Conservation (phyloP, 2,113 vertebrate species). For the Forbesichthys agassizii region DNA sequence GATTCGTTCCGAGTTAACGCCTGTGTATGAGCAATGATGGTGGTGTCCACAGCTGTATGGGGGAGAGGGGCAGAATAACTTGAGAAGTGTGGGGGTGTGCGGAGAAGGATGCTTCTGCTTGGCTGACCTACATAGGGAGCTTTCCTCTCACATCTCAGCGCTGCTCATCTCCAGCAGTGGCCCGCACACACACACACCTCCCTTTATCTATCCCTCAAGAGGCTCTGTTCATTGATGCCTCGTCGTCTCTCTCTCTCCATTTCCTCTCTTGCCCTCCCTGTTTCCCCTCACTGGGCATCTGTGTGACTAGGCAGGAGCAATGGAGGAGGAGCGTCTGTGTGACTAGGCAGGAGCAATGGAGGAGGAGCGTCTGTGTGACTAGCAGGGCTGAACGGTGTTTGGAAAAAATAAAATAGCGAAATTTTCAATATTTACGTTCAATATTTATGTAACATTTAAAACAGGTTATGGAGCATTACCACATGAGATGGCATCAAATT, state of each 20-base stretch:
- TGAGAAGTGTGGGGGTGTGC: constrained; percentile 76
- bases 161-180: constrained; percentile 71
- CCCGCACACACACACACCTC: constrained; percentile 39
- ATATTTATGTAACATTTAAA: too few species aligned
- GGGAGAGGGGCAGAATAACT: constrained; percentile 39
- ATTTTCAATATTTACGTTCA: too few species aligned
- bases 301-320: constrained; percentile 44
- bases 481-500: too few species aligned
- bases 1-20: constrained; percentile 28
- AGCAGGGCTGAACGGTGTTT: too few species aligned
- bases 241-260: constrained; percentile 51
- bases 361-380: constrained; percentile 6
- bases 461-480: too few species aligned
- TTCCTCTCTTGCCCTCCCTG: constrained; percentile 53
- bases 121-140: constrained; percentile 83
- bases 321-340: constrained; percentile 42
- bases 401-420: too few species aligned
- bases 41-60: constrained; percentile 39
- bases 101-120: constrained; percentile 76
- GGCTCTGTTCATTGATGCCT: constrained; percentile 75
- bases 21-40: constrained; percentile 28
- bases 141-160: constrained; percentile 76
- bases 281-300: constrained; percentile 56
- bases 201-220: constrained; percentile 68
- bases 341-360: constrained; percentile 41